Evolutionary conservation across 1,140 invertebrate genomes (phyloP).

Genomic region (Halictus rubicundus): DNA sequence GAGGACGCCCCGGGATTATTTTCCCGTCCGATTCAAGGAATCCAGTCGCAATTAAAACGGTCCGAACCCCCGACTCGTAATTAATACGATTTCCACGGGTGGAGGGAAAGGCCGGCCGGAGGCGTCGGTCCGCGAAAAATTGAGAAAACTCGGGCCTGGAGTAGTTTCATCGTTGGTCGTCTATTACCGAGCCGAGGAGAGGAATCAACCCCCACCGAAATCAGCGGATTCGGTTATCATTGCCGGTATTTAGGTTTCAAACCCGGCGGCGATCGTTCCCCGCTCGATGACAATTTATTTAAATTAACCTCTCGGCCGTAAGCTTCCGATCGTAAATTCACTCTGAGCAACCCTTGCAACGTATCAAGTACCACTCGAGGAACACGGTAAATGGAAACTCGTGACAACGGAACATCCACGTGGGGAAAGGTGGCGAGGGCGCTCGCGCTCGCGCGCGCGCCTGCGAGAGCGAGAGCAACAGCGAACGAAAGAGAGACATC

Average conservation of each 20-base stretch:
- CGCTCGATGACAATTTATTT: no score
- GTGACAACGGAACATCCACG: slow-evolving; percentile 33
- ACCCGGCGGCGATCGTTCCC: no score
- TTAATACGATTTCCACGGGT: slow-evolving; percentile 35
- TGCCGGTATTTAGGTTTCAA: no score
- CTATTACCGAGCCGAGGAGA: no score
- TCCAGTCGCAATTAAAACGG: slow-evolving; percentile 26
- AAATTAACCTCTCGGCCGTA: neutral
- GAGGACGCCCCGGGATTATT: slow-evolving; percentile 3
- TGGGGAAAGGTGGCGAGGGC: neutral
- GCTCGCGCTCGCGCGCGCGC: neutral
- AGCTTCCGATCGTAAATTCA: neutral
- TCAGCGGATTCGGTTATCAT: no score
- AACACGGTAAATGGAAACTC: neutral
- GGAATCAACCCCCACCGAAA: no score
- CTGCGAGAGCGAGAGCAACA: neutral
- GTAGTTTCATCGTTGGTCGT: no score
- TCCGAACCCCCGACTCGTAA: neutral
- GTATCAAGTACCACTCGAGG: neutral
- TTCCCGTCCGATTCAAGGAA: slow-evolving; percentile 17
- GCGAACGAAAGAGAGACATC: slow-evolving; percentile 54
- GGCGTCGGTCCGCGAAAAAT: neutral
- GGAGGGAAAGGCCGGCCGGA: neutral
- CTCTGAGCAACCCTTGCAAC: neutral
- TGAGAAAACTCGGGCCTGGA: neutral